Evolutionary conservation across 2,888 invertebrate genomes (phyloP), one percentile per base, ranked within the genome.

Genomic region (Julus scanicus): DNA sequence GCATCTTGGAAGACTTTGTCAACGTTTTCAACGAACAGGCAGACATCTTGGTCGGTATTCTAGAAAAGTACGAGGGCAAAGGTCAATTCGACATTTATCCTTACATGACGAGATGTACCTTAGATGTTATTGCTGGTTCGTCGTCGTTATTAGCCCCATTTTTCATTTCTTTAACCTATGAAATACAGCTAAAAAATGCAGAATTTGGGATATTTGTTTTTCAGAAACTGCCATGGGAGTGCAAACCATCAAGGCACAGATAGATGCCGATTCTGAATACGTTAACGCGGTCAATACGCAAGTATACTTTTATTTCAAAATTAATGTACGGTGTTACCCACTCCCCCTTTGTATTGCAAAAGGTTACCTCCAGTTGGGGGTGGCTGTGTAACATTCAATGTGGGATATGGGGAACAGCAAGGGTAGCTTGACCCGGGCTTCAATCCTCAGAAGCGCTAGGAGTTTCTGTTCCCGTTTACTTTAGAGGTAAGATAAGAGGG

Each of bases 281-380:
- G 95, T 96, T 0, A 93, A 93, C 90, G 95, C 95, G n/a, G 95
- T 97, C 53, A 94, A 95, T 92, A 93, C 93, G 95, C 95, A 93
- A 94, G 94, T 89, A 44, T 84, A 17, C n/a, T 17, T 63, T 71
- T 29, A 20, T 29, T 71, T 29, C 29, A 53, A 53, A 53, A 17
- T 13, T 53, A 3, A 53, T 44, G 44, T 44, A 29, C 29, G 29
- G n/a, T n/a, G n/a, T n/a, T n/a, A n/a, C n/a, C n/a, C n/a, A n/a
- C n/a, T n/a, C n/a, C n/a, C n/a, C n/a, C n/a, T n/a, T n/a, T n/a
- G n/a, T n/a, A n/a, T n/a, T n/a, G n/a, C n/a, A n/a, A n/a, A n/a
- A n/a, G n/a, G n/a, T n/a, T n/a, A n/a, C n/a, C n/a, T n/a, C n/a
- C n/a, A n/a, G n/a, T n/a, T n/a, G n/a, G n/a, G n/a, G n/a, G n/a